A percentile compares a stretch with the other conserved stretches of the same genome.
phyloP scores from a whole-genome alignment of 2,888 invertebrate species.

The Caenorhabditis sulstoni region DNA sequence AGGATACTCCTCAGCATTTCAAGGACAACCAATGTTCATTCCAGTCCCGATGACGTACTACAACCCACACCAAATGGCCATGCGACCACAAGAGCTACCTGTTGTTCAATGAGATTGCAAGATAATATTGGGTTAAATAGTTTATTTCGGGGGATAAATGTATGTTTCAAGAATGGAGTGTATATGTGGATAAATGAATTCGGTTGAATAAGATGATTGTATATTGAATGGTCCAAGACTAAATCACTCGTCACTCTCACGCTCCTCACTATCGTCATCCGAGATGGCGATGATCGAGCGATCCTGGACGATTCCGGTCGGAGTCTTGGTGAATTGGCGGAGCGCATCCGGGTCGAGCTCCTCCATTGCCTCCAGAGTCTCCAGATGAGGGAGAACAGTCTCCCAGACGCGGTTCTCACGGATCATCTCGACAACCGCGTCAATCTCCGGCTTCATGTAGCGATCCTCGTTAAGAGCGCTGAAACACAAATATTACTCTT shows the following conservation, averaged over 20 bases:
- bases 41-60: constrained; percentile 38
- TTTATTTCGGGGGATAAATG: constrained; percentile 6
- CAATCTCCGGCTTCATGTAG: constrained; percentile 86
- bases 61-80: constrained; percentile 1
- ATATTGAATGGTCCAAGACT: too few relatives aligned
- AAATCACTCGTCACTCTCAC: constrained; percentile 1
- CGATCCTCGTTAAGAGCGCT: constrained; percentile 85
- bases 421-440: constrained; percentile 83
- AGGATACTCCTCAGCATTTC: constrained; percentile 1
- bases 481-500: background rate
- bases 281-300: constrained; percentile 38
- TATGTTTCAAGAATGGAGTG: background rate
- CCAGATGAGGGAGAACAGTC: constrained; percentile 83
- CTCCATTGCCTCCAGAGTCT: constrained; percentile 81
- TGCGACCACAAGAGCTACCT: constrained; percentile 22
- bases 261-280: constrained; percentile 31
- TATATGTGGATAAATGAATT: constrained; percentile 2
- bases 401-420: constrained; percentile 83
- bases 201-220: background rate
- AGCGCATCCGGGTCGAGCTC: constrained; percentile 78
- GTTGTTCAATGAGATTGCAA: constrained; percentile 24
- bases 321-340: constrained; percentile 69
- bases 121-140: constrained; percentile 4
- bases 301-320: constrained; percentile 68
- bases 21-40: constrained; percentile 32